A percentile compares a stretch with the other conserved stretches of the same genome.
Conservation (phyloP, 1,140 invertebrate species). For the Euschistus heros region DNA sequence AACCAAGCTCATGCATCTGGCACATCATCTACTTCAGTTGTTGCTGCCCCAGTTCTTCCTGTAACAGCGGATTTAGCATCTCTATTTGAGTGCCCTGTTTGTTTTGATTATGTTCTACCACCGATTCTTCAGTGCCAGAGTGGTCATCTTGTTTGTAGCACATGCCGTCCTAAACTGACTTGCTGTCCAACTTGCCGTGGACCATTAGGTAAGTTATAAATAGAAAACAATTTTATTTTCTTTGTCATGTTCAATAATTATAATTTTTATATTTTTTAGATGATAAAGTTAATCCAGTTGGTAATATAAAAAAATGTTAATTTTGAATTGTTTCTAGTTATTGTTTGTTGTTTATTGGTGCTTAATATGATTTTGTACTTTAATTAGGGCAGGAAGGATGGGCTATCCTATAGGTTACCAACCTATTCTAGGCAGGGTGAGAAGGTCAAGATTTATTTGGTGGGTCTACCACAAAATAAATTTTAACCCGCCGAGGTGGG, state of each 20-base stretch:
- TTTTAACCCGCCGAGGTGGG: no score
- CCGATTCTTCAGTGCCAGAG: conserved; percentile 88
- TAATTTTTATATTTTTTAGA: neutral
- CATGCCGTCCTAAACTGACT: conserved; percentile 89
- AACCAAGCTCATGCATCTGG: neutral
- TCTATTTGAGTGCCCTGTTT: conserved; percentile 98
- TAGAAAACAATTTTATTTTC: neutral
- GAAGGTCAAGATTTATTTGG: no score
- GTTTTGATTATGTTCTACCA: conserved; percentile 98
- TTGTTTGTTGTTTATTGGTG: no score
- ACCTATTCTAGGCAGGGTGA: no score
- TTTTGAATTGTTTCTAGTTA: neutral
- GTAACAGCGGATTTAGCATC: conserved; percentile 73
- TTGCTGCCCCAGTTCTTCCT: conserved; percentile 20
- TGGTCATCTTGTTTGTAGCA: conserved; percentile 82
- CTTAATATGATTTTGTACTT: no score
- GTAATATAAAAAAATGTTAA: neutral
- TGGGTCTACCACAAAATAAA: no score
- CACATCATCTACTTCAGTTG: conserved; percentile 9
- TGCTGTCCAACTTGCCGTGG: conserved; percentile 97
- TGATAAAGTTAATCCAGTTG: neutral
- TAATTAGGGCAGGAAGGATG: no score
- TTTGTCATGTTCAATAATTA: no score
- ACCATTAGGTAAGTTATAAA: conserved; percentile 52
- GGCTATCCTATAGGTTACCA: no score